A percentile compares a stretch with the other conserved stretches of the same genome.
phyloP scores from a whole-genome alignment of 2,797 vertebrate genomes.

The Mastacembelus armatus region DNA sequence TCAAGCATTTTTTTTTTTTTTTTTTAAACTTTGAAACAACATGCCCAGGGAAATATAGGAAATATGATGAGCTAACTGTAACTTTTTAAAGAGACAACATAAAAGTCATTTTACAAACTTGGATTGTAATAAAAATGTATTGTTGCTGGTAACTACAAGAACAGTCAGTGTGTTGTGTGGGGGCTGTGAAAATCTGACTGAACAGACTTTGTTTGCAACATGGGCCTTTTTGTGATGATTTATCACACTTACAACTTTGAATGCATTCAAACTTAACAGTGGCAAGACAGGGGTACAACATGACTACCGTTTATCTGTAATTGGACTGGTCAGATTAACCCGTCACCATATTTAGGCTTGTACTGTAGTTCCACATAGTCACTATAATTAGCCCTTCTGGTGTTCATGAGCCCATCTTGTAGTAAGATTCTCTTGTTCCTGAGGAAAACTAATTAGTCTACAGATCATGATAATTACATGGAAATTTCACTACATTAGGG shows the following conservation, averaged over 20 bases:
- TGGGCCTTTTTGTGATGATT: not conserved
- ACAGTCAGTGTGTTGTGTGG: not conserved
- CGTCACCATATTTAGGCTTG: not conserved
- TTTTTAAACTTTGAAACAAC: slow-evolving; percentile 43
- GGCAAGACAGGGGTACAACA: not conserved
- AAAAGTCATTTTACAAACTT: slow-evolving; percentile 41
- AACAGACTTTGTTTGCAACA: not conserved
- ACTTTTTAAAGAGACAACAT: slow-evolving; percentile 43
- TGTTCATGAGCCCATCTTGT: not conserved
- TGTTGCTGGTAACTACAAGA: not conserved
- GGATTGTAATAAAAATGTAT: slow-evolving; percentile 3
- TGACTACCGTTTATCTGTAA: not conserved
- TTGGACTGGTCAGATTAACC: too few species aligned
- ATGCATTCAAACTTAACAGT: not conserved
- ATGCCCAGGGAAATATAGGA: slow-evolving; percentile 53
- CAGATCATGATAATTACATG: not conserved
- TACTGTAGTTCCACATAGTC: too few species aligned
- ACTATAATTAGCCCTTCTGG: too few species aligned
- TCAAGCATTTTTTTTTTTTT: slow-evolving; percentile 57
- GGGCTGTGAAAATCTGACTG: not conserved
- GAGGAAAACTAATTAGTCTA: not conserved
- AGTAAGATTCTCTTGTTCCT: not conserved
- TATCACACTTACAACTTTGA: not conserved
- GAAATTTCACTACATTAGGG: not conserved
- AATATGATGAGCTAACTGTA: slow-evolving; percentile 35